phyloP scores from a whole-genome alignment of 2,888 invertebrate species.

The Coleophora flavipennella region DNA sequence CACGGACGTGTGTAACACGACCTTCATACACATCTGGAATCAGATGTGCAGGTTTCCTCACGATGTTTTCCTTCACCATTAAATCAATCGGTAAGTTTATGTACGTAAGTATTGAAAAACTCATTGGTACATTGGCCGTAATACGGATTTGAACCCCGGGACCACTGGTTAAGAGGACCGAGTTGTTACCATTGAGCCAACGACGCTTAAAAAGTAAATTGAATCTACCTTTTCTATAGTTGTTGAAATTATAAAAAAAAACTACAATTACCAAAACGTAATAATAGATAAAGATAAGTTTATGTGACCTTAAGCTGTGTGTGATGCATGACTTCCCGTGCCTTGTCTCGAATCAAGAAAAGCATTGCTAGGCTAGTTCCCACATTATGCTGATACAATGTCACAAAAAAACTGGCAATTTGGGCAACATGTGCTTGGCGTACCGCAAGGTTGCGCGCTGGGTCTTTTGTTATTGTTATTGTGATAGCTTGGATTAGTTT shows the following conservation, averaged over 20 bases:
- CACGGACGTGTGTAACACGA: too few relatives aligned
- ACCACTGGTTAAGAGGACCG: too few relatives aligned
- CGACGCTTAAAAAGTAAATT: too few relatives aligned
- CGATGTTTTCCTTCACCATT: too few relatives aligned
- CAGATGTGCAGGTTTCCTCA: too few relatives aligned
- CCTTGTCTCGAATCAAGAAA: conserved; percentile 13
- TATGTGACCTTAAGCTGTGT: conserved; percentile 34
- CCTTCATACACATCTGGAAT: too few relatives aligned
- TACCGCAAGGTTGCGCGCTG: conserved; percentile 42
- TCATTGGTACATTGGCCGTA: too few relatives aligned
- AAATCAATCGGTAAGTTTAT: too few relatives aligned
- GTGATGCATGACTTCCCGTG: conserved; percentile 46
- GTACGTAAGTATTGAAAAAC: too few relatives aligned
- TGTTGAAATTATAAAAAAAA: background rate
- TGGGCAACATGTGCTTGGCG: conserved; percentile 64
- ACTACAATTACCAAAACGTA: conserved; percentile 9
- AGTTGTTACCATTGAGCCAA: too few relatives aligned
- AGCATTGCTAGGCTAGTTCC: conserved; percentile 35
- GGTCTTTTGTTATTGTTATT: conserved; percentile 29
- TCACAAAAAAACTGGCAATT: conserved; percentile 50
- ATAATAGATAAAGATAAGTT: background rate
- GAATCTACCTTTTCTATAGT: too few relatives aligned
- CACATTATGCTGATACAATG: conserved; percentile 54
- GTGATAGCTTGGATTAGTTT: conserved; percentile 25
- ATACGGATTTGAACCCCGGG: too few relatives aligned